Conservation (phyloP, 1,140 invertebrate genomes). For the Lysiphlebus fabarum region DNA sequence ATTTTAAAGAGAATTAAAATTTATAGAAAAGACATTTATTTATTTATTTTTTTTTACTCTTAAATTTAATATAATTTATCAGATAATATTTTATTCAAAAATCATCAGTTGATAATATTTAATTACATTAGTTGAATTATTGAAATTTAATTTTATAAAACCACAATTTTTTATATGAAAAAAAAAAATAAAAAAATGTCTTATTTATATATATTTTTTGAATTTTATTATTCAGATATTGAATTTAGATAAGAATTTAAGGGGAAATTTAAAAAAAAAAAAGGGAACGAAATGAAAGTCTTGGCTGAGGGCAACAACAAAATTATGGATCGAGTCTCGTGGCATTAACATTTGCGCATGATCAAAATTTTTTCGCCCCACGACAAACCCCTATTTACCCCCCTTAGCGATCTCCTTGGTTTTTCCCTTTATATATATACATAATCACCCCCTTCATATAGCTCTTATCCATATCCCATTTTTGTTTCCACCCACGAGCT, state of each 20-base stretch:
- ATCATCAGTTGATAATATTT: too few species aligned
- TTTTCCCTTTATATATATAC: constrained; percentile 10
- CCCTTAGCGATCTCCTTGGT: background rate
- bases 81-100: background rate
- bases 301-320: constrained; percentile 32
- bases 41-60: background rate
- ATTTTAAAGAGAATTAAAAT: background rate
- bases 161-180: too few species aligned
- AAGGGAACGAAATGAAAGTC: constrained; percentile 21
- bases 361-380: constrained; percentile 28
- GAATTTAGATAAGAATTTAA: background rate
- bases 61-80: background rate
- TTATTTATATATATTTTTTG: too few species aligned
- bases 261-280: constrained; percentile 3
- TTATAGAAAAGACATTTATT: background rate
- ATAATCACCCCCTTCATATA: background rate
- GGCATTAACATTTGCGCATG: constrained; percentile 35
- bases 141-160: too few species aligned
- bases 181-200: too few species aligned
- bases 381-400: background rate
- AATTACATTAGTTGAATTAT: too few species aligned
- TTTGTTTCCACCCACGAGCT: constrained; percentile 7
- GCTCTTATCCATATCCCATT: constrained; percentile 1
- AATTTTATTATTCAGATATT: background rate
- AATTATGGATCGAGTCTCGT: constrained; percentile 39